Conservation (phyloP, 2,888 invertebrate genomes). For the Zaprionus obscuricornis region DNA sequence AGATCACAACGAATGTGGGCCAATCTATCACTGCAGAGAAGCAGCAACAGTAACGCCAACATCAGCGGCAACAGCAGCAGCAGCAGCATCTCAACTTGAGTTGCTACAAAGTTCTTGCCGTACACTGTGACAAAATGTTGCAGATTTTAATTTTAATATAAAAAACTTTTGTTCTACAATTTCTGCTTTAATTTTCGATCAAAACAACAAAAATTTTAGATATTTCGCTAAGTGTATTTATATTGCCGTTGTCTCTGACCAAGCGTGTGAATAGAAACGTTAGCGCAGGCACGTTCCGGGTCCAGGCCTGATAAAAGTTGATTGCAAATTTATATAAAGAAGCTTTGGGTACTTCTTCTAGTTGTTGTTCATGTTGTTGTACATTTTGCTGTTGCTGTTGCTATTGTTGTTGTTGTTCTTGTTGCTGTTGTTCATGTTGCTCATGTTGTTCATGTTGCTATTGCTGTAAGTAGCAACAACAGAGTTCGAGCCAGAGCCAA, state of each 20-base stretch:
- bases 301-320: slow-evolving; percentile 73
- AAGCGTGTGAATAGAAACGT: slow-evolving; percentile 78
- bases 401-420: slow-evolving; percentile 2
- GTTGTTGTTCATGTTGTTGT: slow-evolving; percentile 2
- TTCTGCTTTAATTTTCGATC: no score
- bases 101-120: neutral
- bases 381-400: slow-evolving; percentile 9
- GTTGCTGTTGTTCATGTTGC: slow-evolving; percentile 5
- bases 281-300: slow-evolving; percentile 74
- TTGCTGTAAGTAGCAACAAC: slow-evolving; percentile 6
- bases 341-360: no score
- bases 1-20: slow-evolving; percentile 69
- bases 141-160: no score
- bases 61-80: neutral
- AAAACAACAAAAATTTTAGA: no score
- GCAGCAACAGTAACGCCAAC: slow-evolving; percentile 15
- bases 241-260: slow-evolving; percentile 31
- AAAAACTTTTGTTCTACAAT: no score
- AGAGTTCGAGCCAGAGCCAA: slow-evolving; percentile 16
- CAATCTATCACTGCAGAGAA: slow-evolving; percentile 70
- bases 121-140: no score
- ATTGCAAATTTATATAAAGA: slow-evolving; percentile 76
- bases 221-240: no score
- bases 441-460: slow-evolving; percentile 1
- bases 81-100: slow-evolving; percentile 14